Conservation (phyloP, 1,140 invertebrate genomes). For the Lerema accius region DNA sequence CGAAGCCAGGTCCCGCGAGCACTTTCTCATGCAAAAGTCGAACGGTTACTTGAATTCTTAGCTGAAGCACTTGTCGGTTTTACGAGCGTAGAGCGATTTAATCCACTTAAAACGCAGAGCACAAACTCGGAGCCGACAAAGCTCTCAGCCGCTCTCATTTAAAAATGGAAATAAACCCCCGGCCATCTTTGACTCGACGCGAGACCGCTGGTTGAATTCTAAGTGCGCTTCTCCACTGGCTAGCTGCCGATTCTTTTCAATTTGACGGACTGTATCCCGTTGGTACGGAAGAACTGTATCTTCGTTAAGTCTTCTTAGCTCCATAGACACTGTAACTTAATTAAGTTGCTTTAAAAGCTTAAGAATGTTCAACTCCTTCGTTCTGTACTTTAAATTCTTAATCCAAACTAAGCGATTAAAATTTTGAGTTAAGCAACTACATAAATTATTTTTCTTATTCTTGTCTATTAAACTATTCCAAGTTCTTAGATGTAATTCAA, state of each 20-base stretch:
- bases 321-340: conserved; percentile 30
- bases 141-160: conserved; percentile 82
- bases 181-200: conserved; percentile 79
- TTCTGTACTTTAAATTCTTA: conserved; percentile 1
- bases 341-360: conserved; percentile 30
- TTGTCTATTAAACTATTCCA: too few relatives aligned
- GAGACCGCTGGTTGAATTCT: conserved; percentile 76
- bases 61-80: conserved; percentile 81
- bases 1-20: conserved; percentile 67
- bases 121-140: conserved; percentile 81
- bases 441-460: too few relatives aligned
- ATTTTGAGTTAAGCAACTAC: too few relatives aligned
- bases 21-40: conserved; percentile 82
- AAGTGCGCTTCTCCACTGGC: conserved; percentile 69
- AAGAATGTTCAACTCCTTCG: conserved; percentile 30
- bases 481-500: too few relatives aligned
- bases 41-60: conserved; percentile 82
- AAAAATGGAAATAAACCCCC: conserved; percentile 81
- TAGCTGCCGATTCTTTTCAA: conserved; percentile 65
- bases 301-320: conserved; percentile 22
- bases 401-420: conserved; percentile 3
- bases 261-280: conserved; percentile 64
- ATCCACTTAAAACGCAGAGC: conserved; percentile 82
- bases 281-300: conserved; percentile 31
- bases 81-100: conserved; percentile 82